phyloP scores from a whole-genome alignment of 1,140 invertebrate genomes.

The Hestina assimilis region DNA sequence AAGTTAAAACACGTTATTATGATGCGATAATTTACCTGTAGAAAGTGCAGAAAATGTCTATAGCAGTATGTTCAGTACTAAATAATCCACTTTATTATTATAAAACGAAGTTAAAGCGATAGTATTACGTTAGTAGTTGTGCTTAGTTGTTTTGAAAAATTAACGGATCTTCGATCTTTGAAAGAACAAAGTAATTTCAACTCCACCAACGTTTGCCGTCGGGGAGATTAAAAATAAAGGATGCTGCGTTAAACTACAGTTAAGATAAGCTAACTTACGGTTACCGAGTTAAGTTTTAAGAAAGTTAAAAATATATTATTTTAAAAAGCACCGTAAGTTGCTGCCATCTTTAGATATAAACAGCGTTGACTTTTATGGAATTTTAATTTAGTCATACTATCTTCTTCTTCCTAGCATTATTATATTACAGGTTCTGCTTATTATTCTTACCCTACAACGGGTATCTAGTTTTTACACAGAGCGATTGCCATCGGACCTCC shows the following conservation, averaged over 20 bases:
- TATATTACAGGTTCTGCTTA: no score
- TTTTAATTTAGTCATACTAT: conserved; percentile 28
- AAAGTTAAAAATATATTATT: conserved; percentile 52
- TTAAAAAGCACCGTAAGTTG: conserved; percentile 38
- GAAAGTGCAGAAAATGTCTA: conserved; percentile 13
- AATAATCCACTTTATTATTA: conserved; percentile 34
- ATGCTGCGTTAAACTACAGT: conserved; percentile 65
- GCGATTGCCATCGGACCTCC: no score
- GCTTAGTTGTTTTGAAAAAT: conserved; percentile 73
- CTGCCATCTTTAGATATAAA: conserved; percentile 29
- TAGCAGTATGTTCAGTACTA: conserved; percentile 24
- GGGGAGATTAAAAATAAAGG: conserved; percentile 72
- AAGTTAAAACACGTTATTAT: background rate
- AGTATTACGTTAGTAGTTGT: no score
- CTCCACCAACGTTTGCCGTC: conserved; percentile 56
- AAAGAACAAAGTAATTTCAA: conserved; percentile 71
- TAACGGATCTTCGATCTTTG: conserved; percentile 70
- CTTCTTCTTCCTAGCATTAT: conserved; percentile 8
- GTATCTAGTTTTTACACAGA: no score
- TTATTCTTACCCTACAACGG: no score
- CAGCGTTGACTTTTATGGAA: conserved; percentile 26
- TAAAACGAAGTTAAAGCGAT: conserved; percentile 58
- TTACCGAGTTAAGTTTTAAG: conserved; percentile 48
- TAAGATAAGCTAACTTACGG: conserved; percentile 68
- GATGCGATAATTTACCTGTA: background rate